Base-by-base conservation (phyloP, 2,797 vertebrate species). In the Synaphobranchus kaupii region DNA sequence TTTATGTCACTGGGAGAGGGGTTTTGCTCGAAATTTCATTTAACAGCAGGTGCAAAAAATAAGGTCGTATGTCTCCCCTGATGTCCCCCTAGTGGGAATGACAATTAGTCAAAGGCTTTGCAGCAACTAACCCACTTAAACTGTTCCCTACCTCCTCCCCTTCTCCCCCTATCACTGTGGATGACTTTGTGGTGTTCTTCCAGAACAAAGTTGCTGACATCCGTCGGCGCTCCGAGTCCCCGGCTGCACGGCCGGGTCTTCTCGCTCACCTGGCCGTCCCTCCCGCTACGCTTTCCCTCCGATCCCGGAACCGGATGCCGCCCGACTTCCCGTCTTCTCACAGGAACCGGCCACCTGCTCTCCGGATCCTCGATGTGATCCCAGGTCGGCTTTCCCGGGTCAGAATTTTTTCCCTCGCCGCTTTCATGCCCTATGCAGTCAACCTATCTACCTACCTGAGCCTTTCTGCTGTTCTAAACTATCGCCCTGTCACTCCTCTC, bases 31-130 rank as follows among this genome's bases (percentile, higher is more conserved):
- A 95, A 95, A 96, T 96, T 96, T 96, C 96, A 96, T 96, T 96
- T 96, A 97, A 96, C 96, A 96, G 96, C 96, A 96, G 96, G 96
- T 97, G 96, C 96, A 96, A 94, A 96, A 96, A 80, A 48, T 96
- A 95, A 95, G 96, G 96, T 96, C 95, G 94, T 95, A 95, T 95
- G 96, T 95, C 95, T 96, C 20, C 78, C 25, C 95, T 95, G 95
- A 96, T 95, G 95, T 94, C 95, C 95, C 96, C 95, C 95, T 93
- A 94, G 95, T 91, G 96, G 95, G 95, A 94, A 94, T 93, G 95
- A 95, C 95, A 95, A 94, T 93, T 92, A 95, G 94, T 96, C 96
- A 95, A 95, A 95, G 96, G 94, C 95, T 95, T 94, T 94, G 47
- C 44, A 50, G 78, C 94, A 95, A 95, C 95, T 92, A 95, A 93